These are phyloP conservation scores for Vulpes ferrilata DNA, from an alignment of 2,113 vertebrate species.

Conservation along the genomic window DNA sequence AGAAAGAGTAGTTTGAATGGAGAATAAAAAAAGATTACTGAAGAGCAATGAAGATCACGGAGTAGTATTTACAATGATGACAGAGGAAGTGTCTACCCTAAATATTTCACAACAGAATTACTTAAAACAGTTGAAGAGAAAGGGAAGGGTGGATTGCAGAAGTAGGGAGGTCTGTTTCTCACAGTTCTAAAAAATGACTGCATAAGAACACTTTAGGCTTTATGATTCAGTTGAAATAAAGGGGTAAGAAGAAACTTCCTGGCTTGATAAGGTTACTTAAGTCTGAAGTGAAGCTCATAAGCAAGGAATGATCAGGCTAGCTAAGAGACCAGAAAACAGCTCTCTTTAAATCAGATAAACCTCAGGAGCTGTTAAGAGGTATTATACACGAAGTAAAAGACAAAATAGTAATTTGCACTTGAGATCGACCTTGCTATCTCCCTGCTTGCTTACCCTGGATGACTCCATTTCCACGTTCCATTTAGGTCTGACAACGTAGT, in stretches of 20 bases:
- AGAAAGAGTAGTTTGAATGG: slow-evolving; percentile 88
- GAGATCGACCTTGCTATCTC: not conserved
- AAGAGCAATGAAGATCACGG: slow-evolving; percentile 76
- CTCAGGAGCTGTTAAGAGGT: not conserved
- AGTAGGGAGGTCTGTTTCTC: slow-evolving; percentile 4
- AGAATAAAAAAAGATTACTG: slow-evolving; percentile 83
- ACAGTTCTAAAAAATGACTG: not conserved
- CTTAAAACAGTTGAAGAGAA: not conserved
- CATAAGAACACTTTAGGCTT: not conserved
- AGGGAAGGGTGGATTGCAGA: not conserved
- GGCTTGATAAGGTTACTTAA: not conserved
- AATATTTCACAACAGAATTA: slow-evolving; percentile 34
- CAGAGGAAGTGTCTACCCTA: slow-evolving; percentile 2
- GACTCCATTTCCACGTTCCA: slow-evolving; percentile 98
- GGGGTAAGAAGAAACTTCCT: not conserved
- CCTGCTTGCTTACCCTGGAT: slow-evolving; percentile 91
- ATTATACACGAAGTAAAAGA: not conserved
- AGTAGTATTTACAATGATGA: slow-evolving; percentile 60
- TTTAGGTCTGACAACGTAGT: slow-evolving; percentile 98
- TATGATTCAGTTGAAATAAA: not conserved
- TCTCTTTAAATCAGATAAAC: slow-evolving; percentile 25
- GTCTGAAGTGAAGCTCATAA: slow-evolving; percentile 20
- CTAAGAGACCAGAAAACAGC: slow-evolving; percentile 7
- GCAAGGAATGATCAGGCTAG: not conserved
- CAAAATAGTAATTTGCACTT: not conserved